phyloP scores from a whole-genome alignment of 2,113 vertebrate species.

The Sigmodon hispidus region DNA sequence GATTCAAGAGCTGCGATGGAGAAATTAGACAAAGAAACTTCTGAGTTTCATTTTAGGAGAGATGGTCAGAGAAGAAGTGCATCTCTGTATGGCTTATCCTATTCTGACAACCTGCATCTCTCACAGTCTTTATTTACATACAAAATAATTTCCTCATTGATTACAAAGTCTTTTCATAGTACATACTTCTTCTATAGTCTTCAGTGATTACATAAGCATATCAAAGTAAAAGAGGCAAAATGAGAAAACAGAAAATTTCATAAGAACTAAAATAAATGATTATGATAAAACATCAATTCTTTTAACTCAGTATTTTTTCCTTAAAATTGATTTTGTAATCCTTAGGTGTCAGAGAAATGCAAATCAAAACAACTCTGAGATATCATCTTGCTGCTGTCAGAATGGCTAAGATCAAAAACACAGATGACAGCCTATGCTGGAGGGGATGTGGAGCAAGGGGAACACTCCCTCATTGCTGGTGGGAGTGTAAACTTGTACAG shows the following conservation, averaged over 20 bases:
- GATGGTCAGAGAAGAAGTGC: neutral
- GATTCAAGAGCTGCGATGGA: neutral
- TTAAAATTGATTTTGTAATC: too few relatives aligned
- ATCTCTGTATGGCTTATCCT: neutral
- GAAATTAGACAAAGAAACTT: neutral
- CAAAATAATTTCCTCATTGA: neutral
- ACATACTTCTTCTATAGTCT: neutral
- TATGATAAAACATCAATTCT: neutral
- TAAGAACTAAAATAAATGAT: neutral
- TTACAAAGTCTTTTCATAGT: neutral
- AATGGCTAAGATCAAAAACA: too few relatives aligned
- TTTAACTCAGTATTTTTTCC: neutral
- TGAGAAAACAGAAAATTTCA: neutral
- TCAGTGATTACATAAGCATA: neutral
- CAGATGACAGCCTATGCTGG: too few relatives aligned
- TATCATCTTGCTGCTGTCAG: too few relatives aligned
- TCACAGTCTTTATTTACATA: neutral
- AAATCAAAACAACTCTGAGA: too few relatives aligned
- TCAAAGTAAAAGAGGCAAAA: neutral
- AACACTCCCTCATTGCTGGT: too few relatives aligned
- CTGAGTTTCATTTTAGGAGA: neutral
- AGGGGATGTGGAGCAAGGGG: too few relatives aligned
- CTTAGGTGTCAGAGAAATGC: too few relatives aligned
- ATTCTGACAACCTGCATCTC: neutral
- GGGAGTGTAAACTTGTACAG: too few relatives aligned